Evolutionary conservation across 1,140 invertebrate genomes (phyloP), one percentile per base, ranked within the genome.

Genomic region (Zaprionus nigranus): DNA sequence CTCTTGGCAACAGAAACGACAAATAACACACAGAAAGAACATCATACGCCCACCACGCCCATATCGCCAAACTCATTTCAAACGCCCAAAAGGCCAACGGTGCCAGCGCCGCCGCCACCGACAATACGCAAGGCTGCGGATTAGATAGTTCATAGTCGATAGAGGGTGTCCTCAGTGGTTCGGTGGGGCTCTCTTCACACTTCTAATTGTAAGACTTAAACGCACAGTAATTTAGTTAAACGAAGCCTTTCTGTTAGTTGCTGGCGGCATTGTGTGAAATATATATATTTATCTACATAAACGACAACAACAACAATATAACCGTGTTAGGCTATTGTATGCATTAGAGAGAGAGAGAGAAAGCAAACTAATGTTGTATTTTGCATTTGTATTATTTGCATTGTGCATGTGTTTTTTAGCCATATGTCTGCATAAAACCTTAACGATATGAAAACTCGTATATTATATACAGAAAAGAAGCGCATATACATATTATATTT

Each of bases 21-120:
- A 68, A 51, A 72, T 30, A 54, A 38, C 24, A 54, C 72, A 75
- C 24, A 53, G 13, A 63, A 51, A 34, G 58, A 69, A 7, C 66
- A 59, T 26, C 78, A 61, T 20, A 78, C 83, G 53, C 83, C 90
- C 6, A 91, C 91, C 46, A 90, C 91, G 20, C 91, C 91, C 28
- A 85, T 92, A 58, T 92, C 91, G 36, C 91, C 91, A 15, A 91
- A 82, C 67, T 92, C 88, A 72, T 91, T 92, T 75, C 80, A 92
- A 49, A 92, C 87, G 67, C 90, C 90, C 46, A 92, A 92, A 69
- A 78, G 91, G 72, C 91, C 91, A 61, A 92, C 91, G 62, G 91
- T 92, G 70, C 91, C 91, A 75, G 91, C 91, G 69, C 91, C 91
- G 36, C 91, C 91, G 22, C 91, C 91, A 36, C 91, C 91, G n/a